phyloP scores from a whole-genome alignment of 1,140 invertebrate genomes.

The Panagrolaimus sp. region DNA sequence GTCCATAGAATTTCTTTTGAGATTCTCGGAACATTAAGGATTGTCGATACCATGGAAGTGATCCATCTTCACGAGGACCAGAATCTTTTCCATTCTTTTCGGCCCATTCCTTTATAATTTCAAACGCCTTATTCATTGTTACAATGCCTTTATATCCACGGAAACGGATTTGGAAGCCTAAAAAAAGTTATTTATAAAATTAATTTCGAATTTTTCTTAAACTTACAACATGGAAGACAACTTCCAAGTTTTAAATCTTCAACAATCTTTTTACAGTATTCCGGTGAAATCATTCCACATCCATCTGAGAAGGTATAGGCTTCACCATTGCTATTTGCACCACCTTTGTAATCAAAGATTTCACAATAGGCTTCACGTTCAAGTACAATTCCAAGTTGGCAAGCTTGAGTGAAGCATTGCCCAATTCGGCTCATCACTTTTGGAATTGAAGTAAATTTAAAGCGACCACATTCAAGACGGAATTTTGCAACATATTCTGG shows the following conservation, averaged over 20 bases:
- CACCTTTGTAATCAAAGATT: slow-evolving; percentile 32
- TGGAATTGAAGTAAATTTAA: slow-evolving; percentile 40
- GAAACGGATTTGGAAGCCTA: slow-evolving; percentile 24
- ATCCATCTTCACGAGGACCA: too few relatives aligned
- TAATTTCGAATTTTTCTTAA: too few relatives aligned
- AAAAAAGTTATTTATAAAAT: not conserved
- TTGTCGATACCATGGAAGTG: not conserved
- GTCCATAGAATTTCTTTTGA: slow-evolving; percentile 1
- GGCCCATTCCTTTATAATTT: slow-evolving; percentile 41
- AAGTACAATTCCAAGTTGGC: not conserved
- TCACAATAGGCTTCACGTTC: not conserved
- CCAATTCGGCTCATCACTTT: slow-evolving; percentile 54
- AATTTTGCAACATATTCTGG: slow-evolving; percentile 23
- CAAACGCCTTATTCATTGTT: slow-evolving; percentile 33
- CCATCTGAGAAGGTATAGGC: slow-evolving; percentile 49
- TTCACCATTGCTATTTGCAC: slow-evolving; percentile 30
- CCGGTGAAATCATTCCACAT: slow-evolving; percentile 32
- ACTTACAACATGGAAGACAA: not conserved
- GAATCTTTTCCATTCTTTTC: not conserved
- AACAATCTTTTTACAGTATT: slow-evolving; percentile 35
- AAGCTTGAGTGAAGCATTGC: slow-evolving; percentile 44
- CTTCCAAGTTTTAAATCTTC: not conserved
- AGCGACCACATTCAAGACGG: slow-evolving; percentile 37
- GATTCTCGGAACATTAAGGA: not conserved
- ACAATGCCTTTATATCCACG: slow-evolving; percentile 46